Percentiles rank a stretch among this genome's conserved stretches.
These are phyloP conservation scores for Heliconius erato DNA, from an alignment of 2,888 invertebrate genomes.

Conservation along the genomic window DNA sequence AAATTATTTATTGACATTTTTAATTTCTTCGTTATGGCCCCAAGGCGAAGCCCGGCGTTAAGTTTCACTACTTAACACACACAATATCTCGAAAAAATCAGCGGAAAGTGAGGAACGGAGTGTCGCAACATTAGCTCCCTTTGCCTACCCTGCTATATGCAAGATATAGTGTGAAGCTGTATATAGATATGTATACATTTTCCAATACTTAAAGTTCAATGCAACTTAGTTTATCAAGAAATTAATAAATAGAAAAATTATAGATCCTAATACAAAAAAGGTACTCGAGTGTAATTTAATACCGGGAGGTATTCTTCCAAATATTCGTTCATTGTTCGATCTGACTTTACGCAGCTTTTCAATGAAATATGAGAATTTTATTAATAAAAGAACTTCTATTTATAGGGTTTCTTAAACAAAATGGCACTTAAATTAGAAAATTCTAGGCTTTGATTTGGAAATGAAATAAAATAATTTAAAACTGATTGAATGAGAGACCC, in stretches of 20 bases:
- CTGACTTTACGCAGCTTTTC: constrained; percentile 11
- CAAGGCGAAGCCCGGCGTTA: no score
- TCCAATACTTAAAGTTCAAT: background rate
- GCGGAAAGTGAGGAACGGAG: no score
- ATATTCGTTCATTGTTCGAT: constrained; percentile 24
- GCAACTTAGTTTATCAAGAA: background rate
- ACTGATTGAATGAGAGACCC: background rate
- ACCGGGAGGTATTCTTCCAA: constrained; percentile 9
- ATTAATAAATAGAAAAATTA: background rate
- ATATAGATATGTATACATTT: no score
- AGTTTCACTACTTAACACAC: no score
- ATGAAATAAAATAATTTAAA: background rate
- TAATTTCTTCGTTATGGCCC: no score
- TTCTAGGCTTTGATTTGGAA: background rate
- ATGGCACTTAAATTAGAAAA: constrained; percentile 6
- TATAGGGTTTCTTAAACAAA: constrained; percentile 21
- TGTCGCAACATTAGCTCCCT: no score
- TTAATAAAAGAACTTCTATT: constrained; percentile 13
- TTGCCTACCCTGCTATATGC: no score
- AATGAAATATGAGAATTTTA: constrained; percentile 9
- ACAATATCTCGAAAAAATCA: no score
- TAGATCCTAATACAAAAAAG: background rate
- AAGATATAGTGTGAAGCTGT: no score
- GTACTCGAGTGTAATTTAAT: constrained; percentile 6
- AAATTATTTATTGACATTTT: no score